phyloP scores from a whole-genome alignment of 2,888 invertebrate genomes.

The Junonia oenone region DNA sequence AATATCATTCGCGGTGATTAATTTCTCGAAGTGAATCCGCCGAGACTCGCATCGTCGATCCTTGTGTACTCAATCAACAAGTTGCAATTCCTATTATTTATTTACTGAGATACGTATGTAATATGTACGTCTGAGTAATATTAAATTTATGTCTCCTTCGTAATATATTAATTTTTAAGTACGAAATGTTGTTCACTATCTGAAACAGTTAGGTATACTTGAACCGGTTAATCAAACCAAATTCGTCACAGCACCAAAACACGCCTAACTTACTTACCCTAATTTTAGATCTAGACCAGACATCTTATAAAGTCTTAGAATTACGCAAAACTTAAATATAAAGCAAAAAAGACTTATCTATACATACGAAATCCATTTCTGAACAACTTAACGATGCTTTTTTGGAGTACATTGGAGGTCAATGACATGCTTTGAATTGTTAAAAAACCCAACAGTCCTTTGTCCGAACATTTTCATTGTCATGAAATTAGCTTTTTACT shows the following conservation, averaged over 20 bases:
- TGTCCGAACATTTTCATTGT: neutral
- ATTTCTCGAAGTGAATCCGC: constrained; percentile 1
- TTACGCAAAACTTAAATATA: neutral
- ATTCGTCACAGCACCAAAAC: neutral
- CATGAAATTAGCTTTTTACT: neutral
- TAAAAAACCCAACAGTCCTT: neutral
- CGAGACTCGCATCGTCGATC: neutral
- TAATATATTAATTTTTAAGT: no score
- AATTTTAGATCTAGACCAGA: neutral
- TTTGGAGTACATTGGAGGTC: neutral
- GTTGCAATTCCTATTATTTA: neutral
- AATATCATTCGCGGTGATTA: constrained; percentile 7
- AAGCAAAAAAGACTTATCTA: neutral
- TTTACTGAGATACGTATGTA: neutral
- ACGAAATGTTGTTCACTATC: no score
- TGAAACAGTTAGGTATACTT: no score
- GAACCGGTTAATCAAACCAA: neutral
- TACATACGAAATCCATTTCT: neutral
- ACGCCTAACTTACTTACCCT: no score
- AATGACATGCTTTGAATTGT: neutral
- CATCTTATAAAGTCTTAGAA: neutral
- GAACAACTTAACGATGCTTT: neutral
- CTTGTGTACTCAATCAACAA: constrained; percentile 1
- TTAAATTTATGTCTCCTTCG: no score
- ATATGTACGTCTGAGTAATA: no score